These are phyloP conservation scores for Naja naja DNA, from an alignment of 2,113 vertebrate genomes.

Conservation along the genomic window DNA sequence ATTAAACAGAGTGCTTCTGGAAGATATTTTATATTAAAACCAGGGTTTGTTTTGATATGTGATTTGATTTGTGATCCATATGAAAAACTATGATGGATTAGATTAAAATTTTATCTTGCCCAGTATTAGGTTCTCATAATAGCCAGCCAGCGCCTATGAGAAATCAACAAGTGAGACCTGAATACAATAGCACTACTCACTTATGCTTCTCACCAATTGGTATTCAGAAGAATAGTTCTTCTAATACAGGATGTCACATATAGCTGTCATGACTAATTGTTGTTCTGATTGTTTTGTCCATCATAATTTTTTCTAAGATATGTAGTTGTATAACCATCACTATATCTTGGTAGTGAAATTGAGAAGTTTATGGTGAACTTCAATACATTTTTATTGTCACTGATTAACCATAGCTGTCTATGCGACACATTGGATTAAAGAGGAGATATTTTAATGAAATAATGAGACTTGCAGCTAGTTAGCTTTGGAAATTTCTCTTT, in stretches of 20 bases:
- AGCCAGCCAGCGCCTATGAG: not conserved
- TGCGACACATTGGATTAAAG: not conserved
- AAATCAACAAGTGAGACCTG: not conserved
- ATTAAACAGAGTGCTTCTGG: not conserved
- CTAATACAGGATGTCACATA: not conserved
- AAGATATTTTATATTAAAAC: not conserved
- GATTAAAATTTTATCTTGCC: not conserved
- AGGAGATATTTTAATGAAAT: not conserved
- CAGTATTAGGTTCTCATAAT: not conserved
- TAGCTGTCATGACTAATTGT: not conserved
- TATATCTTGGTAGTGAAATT: not conserved
- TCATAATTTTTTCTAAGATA: not conserved
- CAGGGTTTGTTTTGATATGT: not conserved
- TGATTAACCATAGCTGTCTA: not conserved
- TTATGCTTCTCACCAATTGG: not conserved
- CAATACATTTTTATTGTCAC: not conserved
- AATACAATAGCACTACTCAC: not conserved
- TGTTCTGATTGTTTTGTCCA: not conserved
- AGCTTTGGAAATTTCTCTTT: not conserved
- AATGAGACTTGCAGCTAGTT: not conserved
- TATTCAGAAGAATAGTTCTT: not conserved
- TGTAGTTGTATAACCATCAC: not conserved
- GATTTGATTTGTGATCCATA: not conserved
- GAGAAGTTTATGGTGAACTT: not conserved
- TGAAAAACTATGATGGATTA: not conserved